Base-by-base conservation (phyloP, 2,888 invertebrate genomes). In the Parnassius apollo region DNA sequence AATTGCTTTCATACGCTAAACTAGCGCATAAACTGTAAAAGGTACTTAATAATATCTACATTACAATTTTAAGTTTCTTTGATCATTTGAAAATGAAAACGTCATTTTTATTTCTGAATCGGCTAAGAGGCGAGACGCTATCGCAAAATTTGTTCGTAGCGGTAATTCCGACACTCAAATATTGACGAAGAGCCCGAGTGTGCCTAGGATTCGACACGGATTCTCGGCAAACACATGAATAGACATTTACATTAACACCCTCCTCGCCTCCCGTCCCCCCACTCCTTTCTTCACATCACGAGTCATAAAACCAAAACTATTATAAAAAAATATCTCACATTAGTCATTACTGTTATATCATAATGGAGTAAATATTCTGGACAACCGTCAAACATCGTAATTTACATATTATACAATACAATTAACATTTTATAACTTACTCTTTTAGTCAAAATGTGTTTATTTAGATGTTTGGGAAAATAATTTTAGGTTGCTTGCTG, bases 171-270 rank as follows among this genome's bases (percentile, higher is more conserved):
- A 75, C 81, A 77, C 77, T 81, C 83, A 86, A 91, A 90, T 90
- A 90, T 91, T 91, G 86, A 88, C 88, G 68, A 78, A 84, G 86
- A 60, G 68, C 69, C 69, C 66, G 70, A 71, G 71, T 69, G 71
- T 69, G 66, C 69, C 71, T 82, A 82, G 85, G 86, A 88, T 85
- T 82, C 86, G 90, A 91, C 90, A 90, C 88, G 85, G 88, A 90
- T 88, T 89, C 89, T 83, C 77, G 79, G 81, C 80, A 88, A 89
- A 91, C 85, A 88, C 79, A 81, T 85, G 86, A 88, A 89, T 86
- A 88, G 83, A 81, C 85, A 85, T 87, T 86, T 85, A 86, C 85
- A 86, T 88, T 87, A 86, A 80, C 88, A 85, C 83, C 79, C 79
- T 69, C 69, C 65, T 65, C 56, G 62, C 10, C 50, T 10, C 2